Evolutionary conservation across 2,113 vertebrate genomes (phyloP), one percentile per base, ranked within the genome.

Genomic region (Aldabrachelys gigantea): DNA sequence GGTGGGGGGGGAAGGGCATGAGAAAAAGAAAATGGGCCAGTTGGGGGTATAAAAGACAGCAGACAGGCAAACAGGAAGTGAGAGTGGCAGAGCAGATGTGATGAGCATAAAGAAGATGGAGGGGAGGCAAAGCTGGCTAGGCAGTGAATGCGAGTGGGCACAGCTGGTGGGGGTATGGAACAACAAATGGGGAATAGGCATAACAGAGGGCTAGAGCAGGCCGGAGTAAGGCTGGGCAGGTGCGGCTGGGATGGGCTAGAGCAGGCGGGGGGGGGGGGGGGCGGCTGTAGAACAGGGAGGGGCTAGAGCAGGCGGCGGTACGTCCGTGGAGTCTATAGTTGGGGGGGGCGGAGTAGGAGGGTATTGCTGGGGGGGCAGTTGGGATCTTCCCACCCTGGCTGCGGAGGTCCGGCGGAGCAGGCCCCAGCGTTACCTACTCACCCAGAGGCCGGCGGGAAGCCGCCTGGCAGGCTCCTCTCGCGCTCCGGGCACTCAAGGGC

Each of bases 341-440:
- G 5, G 12, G 62, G 35, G 49, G 49, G 13, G 14, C 62, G 19
- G 62, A 65, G 14, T 35, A 17, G 62, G 62, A 35, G 62, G 62
- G 13, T 65, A n/a, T 19, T 65, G 31, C 31, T 35, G 59, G 13
- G 29, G 31, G 16, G 14, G 16, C 65, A 38, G n/a, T 31, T 25
- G 27, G 57, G 57, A 59, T 27, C 57, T 11, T 59, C 57, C 57
- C 12, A 59, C 85, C 7, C 10, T 10, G n/a, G 17, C 65, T 22
- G 21, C 52, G 3, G 35, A 25, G 56, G 6, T 7, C 57, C 21
- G 59, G 44, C 10, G 47, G 16, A 50, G 11, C 79, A 27, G 50
- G 76, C 47, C 87, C 29, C 49, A 8, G 54, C 14, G 3, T 80
- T 13, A 31, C 53, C 41, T 85, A 95, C 96, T 97, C 90, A 96